phyloP scores from a whole-genome alignment of 2,888 invertebrate genomes.

The Machimus rusticus region DNA sequence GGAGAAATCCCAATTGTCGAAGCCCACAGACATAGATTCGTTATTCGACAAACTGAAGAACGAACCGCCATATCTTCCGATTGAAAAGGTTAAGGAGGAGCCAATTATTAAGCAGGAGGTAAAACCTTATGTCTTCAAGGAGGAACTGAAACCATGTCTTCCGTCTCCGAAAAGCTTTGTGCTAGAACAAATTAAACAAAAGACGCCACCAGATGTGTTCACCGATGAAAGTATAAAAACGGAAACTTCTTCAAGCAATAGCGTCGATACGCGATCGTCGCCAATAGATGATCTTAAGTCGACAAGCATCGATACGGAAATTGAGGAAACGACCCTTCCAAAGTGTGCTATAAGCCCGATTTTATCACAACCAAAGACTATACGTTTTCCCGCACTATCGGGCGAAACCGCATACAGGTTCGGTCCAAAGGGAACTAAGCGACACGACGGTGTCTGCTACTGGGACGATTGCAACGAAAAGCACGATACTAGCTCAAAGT shows the following conservation, averaged over 20 bases:
- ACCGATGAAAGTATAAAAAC: slow-evolving; percentile 26
- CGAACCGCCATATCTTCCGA: background rate
- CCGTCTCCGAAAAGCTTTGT: slow-evolving; percentile 48
- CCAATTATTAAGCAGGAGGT: background rate
- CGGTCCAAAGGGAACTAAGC: slow-evolving; percentile 60
- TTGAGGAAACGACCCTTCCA: slow-evolving; percentile 49
- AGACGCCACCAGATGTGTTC: slow-evolving; percentile 43
- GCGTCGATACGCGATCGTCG: slow-evolving; percentile 49
- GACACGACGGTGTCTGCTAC: slow-evolving; percentile 70
- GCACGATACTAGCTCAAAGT: slow-evolving; percentile 80
- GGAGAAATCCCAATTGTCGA: background rate
- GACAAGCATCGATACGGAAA: slow-evolving; percentile 23
- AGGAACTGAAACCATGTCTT: slow-evolving; percentile 39
- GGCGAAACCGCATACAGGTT: slow-evolving; percentile 57
- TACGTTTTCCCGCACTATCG: slow-evolving; percentile 75
- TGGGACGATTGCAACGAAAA: slow-evolving; percentile 84
- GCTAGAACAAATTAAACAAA: slow-evolving; percentile 50
- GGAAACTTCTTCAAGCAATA: slow-evolving; percentile 44
- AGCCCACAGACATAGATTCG: background rate
- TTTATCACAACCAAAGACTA: slow-evolving; percentile 80
- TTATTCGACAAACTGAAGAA: slow-evolving; percentile 19
- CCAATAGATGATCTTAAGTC: slow-evolving; percentile 14
- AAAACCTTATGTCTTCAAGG: background rate
- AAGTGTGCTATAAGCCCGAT: slow-evolving; percentile 74
- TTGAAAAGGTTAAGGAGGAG: slow-evolving; percentile 14